phyloP scores from a whole-genome alignment of 2,113 vertebrate species.

The Butastur rufipennis region DNA sequence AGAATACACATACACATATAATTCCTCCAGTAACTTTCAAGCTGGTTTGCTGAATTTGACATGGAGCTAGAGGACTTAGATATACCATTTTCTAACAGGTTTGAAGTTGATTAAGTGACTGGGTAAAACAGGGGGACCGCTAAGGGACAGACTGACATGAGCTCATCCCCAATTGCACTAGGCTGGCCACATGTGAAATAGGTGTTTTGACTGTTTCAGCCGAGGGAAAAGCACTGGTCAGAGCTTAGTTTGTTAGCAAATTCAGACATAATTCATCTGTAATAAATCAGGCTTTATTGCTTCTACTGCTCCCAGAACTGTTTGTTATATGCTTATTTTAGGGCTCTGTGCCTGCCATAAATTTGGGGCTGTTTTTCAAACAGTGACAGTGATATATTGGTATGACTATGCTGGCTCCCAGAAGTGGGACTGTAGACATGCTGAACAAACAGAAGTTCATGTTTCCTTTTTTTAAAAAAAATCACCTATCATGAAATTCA shows the following conservation, averaged over 20 bases:
- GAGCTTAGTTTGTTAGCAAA: conserved; percentile 1
- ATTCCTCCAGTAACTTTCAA: neutral
- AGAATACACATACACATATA: neutral
- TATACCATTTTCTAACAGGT: neutral
- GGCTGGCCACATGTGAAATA: neutral
- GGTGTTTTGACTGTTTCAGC: neutral
- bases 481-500: neutral
- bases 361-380: conserved; percentile 16
- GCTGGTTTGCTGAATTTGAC: neutral
- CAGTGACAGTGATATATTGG: neutral
- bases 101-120: neutral
- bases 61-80: neutral
- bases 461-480: neutral
- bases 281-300: conserved; percentile 8
- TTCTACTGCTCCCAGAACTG: neutral
- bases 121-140: neutral
- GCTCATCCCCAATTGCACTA: neutral
- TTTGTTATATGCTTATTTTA: conserved; percentile 33
- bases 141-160: neutral
- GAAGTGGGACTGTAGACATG: neutral
- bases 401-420: neutral
- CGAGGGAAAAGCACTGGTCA: neutral
- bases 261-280: neutral
- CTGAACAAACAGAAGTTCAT: neutral
- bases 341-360: neutral